Conservation (phyloP, 2,797 vertebrate genomes). For the Tapera naevia region DNA sequence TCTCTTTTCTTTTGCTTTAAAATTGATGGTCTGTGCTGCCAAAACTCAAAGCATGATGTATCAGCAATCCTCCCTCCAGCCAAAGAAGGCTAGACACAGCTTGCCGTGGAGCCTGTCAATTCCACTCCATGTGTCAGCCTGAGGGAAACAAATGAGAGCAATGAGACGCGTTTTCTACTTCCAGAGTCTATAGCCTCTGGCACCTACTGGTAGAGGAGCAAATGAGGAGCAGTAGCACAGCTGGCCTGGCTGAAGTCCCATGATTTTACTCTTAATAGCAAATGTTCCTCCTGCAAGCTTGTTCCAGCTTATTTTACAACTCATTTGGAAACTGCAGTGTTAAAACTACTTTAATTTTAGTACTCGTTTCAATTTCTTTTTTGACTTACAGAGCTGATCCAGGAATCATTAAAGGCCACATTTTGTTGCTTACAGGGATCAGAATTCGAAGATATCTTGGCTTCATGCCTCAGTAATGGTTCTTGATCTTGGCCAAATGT, state of each 20-base stretch:
- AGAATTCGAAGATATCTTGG: background rate
- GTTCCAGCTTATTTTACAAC: slow-evolving; percentile 30
- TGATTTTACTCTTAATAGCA: background rate
- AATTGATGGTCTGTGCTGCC: background rate
- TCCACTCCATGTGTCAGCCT: background rate
- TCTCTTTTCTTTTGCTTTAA: background rate
- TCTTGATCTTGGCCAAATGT: background rate
- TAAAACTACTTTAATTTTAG: slow-evolving; percentile 26
- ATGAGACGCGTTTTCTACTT: background rate
- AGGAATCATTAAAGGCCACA: background rate
- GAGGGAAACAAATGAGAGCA: slow-evolving; percentile 11
- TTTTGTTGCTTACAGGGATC: background rate
- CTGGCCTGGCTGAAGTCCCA: slow-evolving; percentile 28
- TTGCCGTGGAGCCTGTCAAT: background rate
- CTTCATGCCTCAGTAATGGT: background rate
- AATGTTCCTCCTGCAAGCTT: slow-evolving; percentile 1
- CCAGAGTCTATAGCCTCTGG: slow-evolving; percentile 13
- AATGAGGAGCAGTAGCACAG: background rate
- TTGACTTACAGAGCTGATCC: background rate
- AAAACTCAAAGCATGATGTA: background rate
- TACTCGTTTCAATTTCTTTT: background rate
- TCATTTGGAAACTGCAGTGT: slow-evolving; percentile 12
- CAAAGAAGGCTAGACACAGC: slow-evolving; percentile 5
- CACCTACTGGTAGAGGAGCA: background rate
- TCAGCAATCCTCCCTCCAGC: background rate